A percentile compares a stretch with the other conserved stretches of the same genome.
Conservation (phyloP, 2,113 vertebrate genomes). For the Bufo bufo region DNA sequence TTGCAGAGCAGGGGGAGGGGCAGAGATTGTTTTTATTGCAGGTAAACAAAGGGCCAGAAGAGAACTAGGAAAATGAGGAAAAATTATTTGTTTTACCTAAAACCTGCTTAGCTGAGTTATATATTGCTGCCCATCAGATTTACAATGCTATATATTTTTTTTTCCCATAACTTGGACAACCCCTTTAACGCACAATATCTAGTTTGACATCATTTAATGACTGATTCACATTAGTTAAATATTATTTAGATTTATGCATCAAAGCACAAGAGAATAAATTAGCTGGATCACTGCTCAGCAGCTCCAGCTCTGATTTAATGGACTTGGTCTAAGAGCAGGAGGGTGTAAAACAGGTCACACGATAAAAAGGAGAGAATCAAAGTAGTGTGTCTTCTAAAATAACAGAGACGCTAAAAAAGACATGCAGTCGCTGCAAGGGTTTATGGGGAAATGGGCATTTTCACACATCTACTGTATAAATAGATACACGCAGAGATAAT, state of each 20-base stretch:
- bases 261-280: constrained; percentile 17
- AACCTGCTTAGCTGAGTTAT: too few species aligned
- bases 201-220: background rate
- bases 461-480: background rate
- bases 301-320: constrained; percentile 10
- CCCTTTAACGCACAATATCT: background rate
- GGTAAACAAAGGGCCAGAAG: too few species aligned
- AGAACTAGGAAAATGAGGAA: too few species aligned
- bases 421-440: background rate
- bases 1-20: too few species aligned
- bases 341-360: background rate
- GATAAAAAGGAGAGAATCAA: background rate
- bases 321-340: background rate
- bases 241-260: background rate
- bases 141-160: background rate
- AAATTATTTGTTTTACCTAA: too few species aligned
- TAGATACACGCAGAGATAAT: background rate
- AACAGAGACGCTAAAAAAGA: background rate
- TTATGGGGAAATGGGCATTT: background rate
- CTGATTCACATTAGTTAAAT: background rate
- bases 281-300: background rate
- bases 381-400: background rate
- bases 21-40: too few species aligned
- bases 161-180: background rate
- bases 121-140: too few species aligned